Evolutionary conservation across 2,797 vertebrate genomes (phyloP), one percentile per base, ranked within the genome.

Genomic region (Jordanella pulchra): DNA sequence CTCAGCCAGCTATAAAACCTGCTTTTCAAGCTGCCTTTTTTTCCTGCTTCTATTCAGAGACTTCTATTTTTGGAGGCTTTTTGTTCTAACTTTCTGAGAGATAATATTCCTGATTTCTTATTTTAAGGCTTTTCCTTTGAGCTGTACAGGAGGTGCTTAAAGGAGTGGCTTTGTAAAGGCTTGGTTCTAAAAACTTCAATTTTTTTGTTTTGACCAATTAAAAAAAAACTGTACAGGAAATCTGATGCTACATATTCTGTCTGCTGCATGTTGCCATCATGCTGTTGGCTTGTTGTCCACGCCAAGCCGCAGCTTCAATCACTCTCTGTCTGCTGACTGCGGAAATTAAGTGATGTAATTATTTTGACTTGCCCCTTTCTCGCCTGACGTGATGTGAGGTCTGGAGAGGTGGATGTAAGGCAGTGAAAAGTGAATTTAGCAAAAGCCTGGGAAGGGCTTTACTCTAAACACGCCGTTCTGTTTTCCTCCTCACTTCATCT

Each of bases 261-360:
- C 75, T 58, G 61, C 69, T 72, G 67, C 71, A 65, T 56, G 67
- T 58, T 73, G 30, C 56, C 9, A 13, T 70, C 71, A 67, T 3
- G 54, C 73, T 23, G 61, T 73, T 65, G 73, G 28, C 70, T 73
- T 77, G 89, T 87, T 90, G 85, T 87, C 35, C 74, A 5, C 67
- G 77, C 79, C 54, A 72, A 30, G 70, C 77, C 61, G 72, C 84
- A 58, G 78, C 80, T 78, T 73, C 84, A 79, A 78, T 88, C 78
- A 71, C 70, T 82, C 77, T 80, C 67, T 73, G 76, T 78, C 72
- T 17, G 71, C 85, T 81, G 84, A 88, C 83, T 77, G 81, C 81
- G 73, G 78, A 75, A 68, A 85, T 88, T 76, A 75, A 70, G 68
- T 86, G 85, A 88, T 85, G 86, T 84, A 82, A 92, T 92, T 87